Conservation (phyloP, 2,888 invertebrate species). For the Hydrotaea cyrtoneurina region DNA sequence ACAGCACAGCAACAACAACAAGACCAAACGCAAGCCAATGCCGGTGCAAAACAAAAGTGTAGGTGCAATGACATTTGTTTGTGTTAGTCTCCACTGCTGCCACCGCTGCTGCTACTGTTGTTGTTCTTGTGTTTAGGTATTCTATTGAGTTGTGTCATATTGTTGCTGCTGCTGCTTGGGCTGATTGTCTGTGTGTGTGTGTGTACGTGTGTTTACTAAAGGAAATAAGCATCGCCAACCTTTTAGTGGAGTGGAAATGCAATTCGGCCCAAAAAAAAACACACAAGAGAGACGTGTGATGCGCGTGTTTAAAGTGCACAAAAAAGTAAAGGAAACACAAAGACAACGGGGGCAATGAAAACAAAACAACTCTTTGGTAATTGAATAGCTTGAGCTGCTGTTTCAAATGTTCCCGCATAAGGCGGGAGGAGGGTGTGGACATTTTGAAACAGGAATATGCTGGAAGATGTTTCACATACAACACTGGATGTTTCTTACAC, state of each 20-base stretch:
- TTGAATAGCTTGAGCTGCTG: slow-evolving; percentile 65
- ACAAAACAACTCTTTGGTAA: slow-evolving; percentile 43
- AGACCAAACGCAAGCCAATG: background rate
- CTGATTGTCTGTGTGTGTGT: too few relatives aligned
- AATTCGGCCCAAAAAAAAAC: too few relatives aligned
- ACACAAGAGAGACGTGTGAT: slow-evolving; percentile 34
- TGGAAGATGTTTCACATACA: slow-evolving; percentile 53
- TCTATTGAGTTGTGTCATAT: background rate
- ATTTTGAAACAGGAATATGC: slow-evolving; percentile 17
- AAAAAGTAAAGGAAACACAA: background rate
- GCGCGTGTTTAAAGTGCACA: slow-evolving; percentile 42
- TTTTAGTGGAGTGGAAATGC: slow-evolving; percentile 10
- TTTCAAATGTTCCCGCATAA: slow-evolving; percentile 31
- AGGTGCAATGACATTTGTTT: slow-evolving; percentile 63
- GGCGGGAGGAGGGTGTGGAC: background rate
- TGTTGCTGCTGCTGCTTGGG: background rate
- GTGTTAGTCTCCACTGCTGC: background rate
- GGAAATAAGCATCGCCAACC: background rate
- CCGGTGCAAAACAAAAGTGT: slow-evolving; percentile 33
- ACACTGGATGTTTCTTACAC: slow-evolving; percentile 49
- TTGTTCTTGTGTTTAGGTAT: slow-evolving; percentile 1
- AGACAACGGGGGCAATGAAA: slow-evolving; percentile 41
- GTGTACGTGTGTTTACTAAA: background rate
- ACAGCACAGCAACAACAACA: background rate
- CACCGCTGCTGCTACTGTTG: background rate